Percentiles rank a stretch among this genome's conserved stretches.
Evolutionary conservation across 2,113 vertebrate species (phyloP).

Genomic region (Tenebrosternarchus preto): DNA sequence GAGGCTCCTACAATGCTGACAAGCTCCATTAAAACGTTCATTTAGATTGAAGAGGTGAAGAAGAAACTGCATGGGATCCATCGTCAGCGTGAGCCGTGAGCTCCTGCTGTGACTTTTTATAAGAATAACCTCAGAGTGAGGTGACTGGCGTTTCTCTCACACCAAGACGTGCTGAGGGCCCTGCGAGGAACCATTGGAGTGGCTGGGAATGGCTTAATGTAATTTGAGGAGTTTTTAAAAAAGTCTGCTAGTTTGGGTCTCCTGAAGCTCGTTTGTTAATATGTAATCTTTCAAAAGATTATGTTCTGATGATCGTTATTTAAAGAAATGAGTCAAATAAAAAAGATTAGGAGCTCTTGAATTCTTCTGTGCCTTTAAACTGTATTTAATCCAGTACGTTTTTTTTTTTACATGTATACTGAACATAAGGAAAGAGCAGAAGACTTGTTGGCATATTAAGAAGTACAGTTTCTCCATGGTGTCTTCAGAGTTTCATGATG

Average conservation of each 20-base stretch:
- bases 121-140: slow-evolving; percentile 43
- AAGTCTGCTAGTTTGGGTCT: slow-evolving; percentile 1
- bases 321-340: neutral
- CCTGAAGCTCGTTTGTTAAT: no score
- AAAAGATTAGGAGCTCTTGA: neutral
- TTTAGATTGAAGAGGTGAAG: slow-evolving; percentile 34
- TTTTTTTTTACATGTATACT: neutral
- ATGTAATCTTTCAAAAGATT: neutral
- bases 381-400: neutral
- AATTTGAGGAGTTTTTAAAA: slow-evolving; percentile 25
- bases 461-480: neutral
- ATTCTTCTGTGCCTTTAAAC: slow-evolving; percentile 4
- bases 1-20: slow-evolving; percentile 58
- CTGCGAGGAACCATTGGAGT: slow-evolving; percentile 38
- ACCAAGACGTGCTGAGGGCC: slow-evolving; percentile 31
- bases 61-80: slow-evolving; percentile 22
- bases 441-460: neutral
- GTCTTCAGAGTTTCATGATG: neutral
- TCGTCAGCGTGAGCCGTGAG: neutral
- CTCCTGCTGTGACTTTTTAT: neutral
- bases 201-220: slow-evolving; percentile 8
- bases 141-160: slow-evolving; percentile 52
- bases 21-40: slow-evolving; percentile 48
- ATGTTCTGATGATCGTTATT: neutral
- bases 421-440: neutral